Conservation (phyloP, 2,113 vertebrate genomes). For the Chitala chitala region DNA sequence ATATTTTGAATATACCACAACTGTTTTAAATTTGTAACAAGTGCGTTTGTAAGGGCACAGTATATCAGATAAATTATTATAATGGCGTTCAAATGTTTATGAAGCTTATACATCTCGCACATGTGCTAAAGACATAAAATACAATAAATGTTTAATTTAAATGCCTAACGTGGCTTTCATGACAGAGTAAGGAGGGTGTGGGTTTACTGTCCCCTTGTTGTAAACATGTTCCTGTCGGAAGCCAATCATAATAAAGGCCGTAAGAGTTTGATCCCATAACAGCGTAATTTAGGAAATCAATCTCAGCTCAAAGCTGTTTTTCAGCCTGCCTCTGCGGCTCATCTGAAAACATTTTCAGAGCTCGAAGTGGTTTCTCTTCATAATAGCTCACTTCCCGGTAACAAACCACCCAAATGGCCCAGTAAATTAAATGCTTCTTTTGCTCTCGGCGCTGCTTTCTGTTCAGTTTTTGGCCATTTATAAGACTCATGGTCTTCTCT, state of each 20-base stretch:
- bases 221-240: slow-evolving; percentile 23
- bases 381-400: slow-evolving; percentile 44
- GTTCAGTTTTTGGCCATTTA: slow-evolving; percentile 31
- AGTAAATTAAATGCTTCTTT: slow-evolving; percentile 37
- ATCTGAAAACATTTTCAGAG: slow-evolving; percentile 44
- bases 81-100: neutral
- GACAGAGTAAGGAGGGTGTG: neutral
- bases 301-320: slow-evolving; percentile 37
- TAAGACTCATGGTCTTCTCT: no score
- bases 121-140: no score
- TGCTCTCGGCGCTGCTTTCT: slow-evolving; percentile 48
- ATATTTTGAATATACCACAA: neutral
- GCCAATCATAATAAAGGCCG: slow-evolving; percentile 25
- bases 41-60: no score
- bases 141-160: neutral
- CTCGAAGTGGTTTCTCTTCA: slow-evolving; percentile 45
- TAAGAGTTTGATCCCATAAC: slow-evolving; percentile 34
- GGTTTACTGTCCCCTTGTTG: neutral
- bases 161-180: slow-evolving; percentile 4
- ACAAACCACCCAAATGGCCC: slow-evolving; percentile 34
- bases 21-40: no score
- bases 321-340: slow-evolving; percentile 34
- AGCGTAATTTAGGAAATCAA: slow-evolving; percentile 32
- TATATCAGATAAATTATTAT: slow-evolving; percentile 13
- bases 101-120: neutral